Percentiles rank a stretch among this genome's conserved stretches.
These are phyloP conservation scores for Pheosia gnoma DNA, from an alignment of 2,888 invertebrate species.

Conservation along the genomic window DNA sequence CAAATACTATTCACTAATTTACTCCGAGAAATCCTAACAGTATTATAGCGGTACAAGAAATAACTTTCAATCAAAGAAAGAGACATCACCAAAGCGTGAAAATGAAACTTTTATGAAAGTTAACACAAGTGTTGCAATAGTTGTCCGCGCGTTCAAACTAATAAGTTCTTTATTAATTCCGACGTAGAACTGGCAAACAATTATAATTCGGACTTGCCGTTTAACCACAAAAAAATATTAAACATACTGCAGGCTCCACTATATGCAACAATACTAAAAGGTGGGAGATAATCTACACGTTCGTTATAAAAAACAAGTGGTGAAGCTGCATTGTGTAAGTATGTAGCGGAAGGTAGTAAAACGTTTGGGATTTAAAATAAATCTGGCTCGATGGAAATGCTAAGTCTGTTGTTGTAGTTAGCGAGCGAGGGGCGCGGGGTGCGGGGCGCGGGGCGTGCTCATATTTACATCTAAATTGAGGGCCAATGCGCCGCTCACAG, in stretches of 20 bases:
- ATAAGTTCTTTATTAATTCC: too few species aligned
- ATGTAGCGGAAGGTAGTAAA: neutral
- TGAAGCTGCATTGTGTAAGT: neutral
- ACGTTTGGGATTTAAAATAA: neutral
- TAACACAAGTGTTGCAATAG: neutral
- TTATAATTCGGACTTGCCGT: too few species aligned
- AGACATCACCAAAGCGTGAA: neutral
- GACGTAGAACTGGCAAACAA: too few species aligned
- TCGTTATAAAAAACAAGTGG: neutral
- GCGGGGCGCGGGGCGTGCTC: neutral
- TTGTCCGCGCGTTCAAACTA: neutral
- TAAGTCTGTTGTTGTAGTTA: neutral
- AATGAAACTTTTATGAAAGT: neutral
- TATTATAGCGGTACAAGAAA: too few species aligned
- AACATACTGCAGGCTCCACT: too few species aligned
- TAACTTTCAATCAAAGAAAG: too few species aligned
- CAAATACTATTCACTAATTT: too few species aligned
- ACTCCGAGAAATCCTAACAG: too few species aligned
- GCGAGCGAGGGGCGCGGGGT: neutral
- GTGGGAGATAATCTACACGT: neutral
- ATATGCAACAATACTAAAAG: neutral
- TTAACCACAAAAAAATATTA: too few species aligned
- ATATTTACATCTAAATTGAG: constrained; percentile 1
- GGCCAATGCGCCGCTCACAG: neutral
- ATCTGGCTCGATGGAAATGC: neutral